Evolutionary conservation across 1,140 invertebrate species (phyloP).

Genomic region (Bactericera cockerelli): DNA sequence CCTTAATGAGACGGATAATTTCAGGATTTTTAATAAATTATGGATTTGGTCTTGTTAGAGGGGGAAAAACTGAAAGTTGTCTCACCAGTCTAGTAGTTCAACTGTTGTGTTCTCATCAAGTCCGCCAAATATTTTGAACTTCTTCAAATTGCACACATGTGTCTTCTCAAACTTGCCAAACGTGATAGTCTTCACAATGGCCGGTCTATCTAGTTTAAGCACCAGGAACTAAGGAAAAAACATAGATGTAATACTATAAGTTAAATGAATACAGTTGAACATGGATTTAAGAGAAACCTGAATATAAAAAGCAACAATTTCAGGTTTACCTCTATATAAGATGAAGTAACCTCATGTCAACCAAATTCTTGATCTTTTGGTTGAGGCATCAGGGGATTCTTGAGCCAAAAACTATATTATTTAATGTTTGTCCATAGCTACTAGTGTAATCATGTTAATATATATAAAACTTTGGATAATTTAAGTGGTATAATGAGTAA

Average conservation of each 20-base stretch:
- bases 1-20: too few relatives aligned
- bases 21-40: too few relatives aligned
- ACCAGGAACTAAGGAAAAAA: slow-evolving; percentile 46
- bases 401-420: too few relatives aligned
- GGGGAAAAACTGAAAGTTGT: not conserved
- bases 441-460: too few relatives aligned
- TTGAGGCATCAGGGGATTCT: not conserved
- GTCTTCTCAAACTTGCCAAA: slow-evolving; percentile 86
- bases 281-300: not conserved
- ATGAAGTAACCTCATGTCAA: not conserved
- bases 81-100: slow-evolving; percentile 64
- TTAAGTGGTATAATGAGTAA: too few relatives aligned
- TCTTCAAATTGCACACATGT: slow-evolving; percentile 81
- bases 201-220: slow-evolving; percentile 57
- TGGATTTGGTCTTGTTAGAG: too few relatives aligned
- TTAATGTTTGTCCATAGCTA: too few relatives aligned
- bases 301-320: too few relatives aligned
- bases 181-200: slow-evolving; percentile 65
- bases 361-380: not conserved
- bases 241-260: not conserved
- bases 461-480: too few relatives aligned
- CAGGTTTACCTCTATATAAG: not conserved
- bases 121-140: slow-evolving; percentile 73
- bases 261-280: not conserved
- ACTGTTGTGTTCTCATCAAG: slow-evolving; percentile 65